Evolutionary conservation across 2,113 vertebrate species (phyloP).

Genomic region (Pteruthius melanotis): DNA sequence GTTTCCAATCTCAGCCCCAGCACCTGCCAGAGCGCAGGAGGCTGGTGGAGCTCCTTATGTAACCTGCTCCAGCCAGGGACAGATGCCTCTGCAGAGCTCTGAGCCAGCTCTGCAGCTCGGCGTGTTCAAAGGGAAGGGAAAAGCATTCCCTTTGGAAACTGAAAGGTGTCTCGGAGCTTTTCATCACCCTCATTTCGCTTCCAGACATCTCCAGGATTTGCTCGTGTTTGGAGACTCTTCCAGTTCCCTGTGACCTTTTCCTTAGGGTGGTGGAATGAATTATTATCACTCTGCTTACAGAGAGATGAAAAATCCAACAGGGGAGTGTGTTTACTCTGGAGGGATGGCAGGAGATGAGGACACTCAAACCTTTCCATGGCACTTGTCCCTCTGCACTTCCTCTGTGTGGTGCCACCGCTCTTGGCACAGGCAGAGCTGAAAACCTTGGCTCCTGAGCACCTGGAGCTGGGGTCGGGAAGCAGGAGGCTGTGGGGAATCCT

Average conservation of each 20-base stretch:
- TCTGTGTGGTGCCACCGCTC: background rate
- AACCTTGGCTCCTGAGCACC: background rate
- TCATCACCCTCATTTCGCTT: background rate
- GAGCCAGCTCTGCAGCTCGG: slow-evolving; percentile 23
- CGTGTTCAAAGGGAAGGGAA: background rate
- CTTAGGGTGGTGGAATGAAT: background rate
- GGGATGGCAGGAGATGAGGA: background rate
- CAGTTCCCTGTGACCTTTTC: background rate
- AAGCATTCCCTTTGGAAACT: background rate
- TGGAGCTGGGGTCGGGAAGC: background rate
- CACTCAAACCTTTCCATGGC: background rate
- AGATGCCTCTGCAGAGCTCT: slow-evolving; percentile 51
- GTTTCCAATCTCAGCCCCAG: background rate
- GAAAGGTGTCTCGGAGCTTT: slow-evolving; percentile 6
- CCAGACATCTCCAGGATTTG: background rate
- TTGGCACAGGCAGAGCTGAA: background rate
- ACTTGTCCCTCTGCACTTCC: background rate
- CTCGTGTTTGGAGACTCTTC: background rate
- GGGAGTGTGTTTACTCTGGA: background rate
- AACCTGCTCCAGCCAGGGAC: slow-evolving; percentile 31
- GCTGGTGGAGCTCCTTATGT: slow-evolving; percentile 10
- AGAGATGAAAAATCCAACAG: background rate
- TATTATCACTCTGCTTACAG: background rate
- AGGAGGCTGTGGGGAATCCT: background rate
- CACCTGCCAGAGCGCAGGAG: slow-evolving; percentile 37